Base-by-base conservation (phyloP, 2,888 invertebrate species). In the Sturmia bella region DNA sequence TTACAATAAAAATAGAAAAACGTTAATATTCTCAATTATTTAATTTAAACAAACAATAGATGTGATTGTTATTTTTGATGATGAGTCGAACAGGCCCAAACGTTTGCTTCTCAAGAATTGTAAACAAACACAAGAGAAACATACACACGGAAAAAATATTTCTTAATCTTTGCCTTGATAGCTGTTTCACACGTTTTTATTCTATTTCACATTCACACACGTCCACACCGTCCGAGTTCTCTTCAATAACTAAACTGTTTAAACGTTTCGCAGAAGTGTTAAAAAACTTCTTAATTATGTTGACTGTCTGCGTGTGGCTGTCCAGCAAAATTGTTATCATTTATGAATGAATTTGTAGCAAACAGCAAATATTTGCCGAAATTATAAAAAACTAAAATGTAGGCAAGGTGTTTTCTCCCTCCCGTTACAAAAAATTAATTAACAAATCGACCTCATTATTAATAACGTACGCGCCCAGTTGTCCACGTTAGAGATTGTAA, bases 201-300 rank as follows among this genome's bases (percentile, higher is more conserved):
- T 7, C 48, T 27, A 72, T 15, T 41, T 15, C 24, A 7, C 21
- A 27, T 41, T 15, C 24, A 7, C 21, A 27, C 61, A 45, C 68
- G 75, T 76, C 72, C 79, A 63, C 75, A 68, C 68, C 12, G 68
- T 52, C 48, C 70, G 66, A 76, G 75, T 69, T 79, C 83, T 79
- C 68, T 54, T 66, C 59, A 48, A 5, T 56, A 64, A 83, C 83
- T 83, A 63, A 83, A 32, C 48, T 39, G 27, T 57, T 72, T 45
- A 19, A 41, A 21, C 17, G 48, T 43, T 59, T 59, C 64, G 82
- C 63, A 45, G 43, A 68, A 74, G 59, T 77, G 77, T 69, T 77
- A 64, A 63, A 24, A 63, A 24, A 45, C 52, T n/a, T 43, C 32
- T 41, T 64, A 61, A 75, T 45, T 32, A 45, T 6, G 27, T 13